Evolutionary conservation across 2,113 vertebrate species (phyloP), one percentile per base, ranked within the genome.

Genomic region (Nyctereutes procyonoides): DNA sequence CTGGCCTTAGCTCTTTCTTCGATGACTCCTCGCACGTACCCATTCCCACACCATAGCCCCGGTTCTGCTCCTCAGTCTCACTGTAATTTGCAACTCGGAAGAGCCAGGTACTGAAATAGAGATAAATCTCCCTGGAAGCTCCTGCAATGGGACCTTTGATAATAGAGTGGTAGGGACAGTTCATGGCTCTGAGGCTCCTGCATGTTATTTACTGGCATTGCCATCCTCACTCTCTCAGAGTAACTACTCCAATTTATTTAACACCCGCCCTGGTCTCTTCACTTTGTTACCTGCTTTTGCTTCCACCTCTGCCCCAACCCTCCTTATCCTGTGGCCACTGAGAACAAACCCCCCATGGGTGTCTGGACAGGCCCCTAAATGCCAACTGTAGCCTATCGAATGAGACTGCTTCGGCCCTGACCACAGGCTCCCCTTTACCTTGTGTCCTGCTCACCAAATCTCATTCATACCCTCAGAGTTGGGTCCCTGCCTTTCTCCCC

Each of bases 51-150:
- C 74, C 88, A 28, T 77, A 96, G 92, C 92, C 71, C 94, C 56
- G 0, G 97, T 81, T 74, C 90, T 95, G 24, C 96, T 98, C 96
- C 58, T 94, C 56, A 32, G 58, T 97, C 95, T 97, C 67, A 77
- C 95, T 98, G 97, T 97, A 98, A 98, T 98, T 98, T 98, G 95
- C 73, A 93, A 60, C 77, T 88, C 76, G 43, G 43, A 97, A 95
- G 74, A 97, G 81, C 51, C 97, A 97, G 96, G 97, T 90, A 97
- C 60, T 90, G 15, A 97, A 98, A 96, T 91, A 97, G 88, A 98
- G 80, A 94, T 53, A 91, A 90, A 96, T 95, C 79, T 63, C 93
- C 88, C 91, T 24, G 62, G 81, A 93, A 86, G 5, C 38, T 55
- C 53, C 62, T 63, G 13, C 22, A 90, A 63, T 69, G 28, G 56